phyloP scores from a whole-genome alignment of 2,888 invertebrate species.

The Cryptocheilus praepositus region DNA sequence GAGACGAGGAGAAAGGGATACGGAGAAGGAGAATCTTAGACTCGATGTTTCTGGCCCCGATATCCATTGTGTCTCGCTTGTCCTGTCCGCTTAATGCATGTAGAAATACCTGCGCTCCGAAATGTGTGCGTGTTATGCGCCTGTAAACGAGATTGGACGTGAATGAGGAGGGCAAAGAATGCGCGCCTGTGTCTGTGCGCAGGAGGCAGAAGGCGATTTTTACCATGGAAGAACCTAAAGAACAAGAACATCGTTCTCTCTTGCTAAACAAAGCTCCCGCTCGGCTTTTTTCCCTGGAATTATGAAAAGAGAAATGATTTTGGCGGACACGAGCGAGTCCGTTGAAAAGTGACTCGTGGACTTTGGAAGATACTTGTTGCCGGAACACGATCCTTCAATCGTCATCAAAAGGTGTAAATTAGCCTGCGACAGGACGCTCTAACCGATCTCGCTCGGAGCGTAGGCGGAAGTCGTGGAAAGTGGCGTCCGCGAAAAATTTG shows the following conservation, averaged over 20 bases:
- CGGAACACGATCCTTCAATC: no score
- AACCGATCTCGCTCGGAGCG: no score
- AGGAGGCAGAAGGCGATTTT: constrained; percentile 14
- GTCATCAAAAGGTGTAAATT: no score
- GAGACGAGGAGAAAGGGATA: constrained; percentile 4
- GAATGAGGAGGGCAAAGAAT: neutral
- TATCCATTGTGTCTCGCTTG: no score
- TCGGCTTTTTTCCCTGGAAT: constrained; percentile 14
- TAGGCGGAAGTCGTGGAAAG: no score
- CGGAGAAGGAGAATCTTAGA: neutral
- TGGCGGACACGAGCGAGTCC: neutral
- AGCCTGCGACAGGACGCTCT: no score
- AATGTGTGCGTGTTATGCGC: constrained; percentile 3
- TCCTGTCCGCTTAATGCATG: no score
- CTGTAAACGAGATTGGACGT: neutral
- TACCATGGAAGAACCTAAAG: no score
- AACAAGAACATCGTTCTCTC: no score
- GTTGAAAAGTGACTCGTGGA: neutral
- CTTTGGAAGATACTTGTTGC: no score
- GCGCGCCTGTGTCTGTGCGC: neutral
- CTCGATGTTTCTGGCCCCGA: no score
- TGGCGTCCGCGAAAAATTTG: no score
- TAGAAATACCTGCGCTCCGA: neutral
- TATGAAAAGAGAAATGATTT: neutral
- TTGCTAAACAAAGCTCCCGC: neutral